Percentiles rank a stretch among this genome's conserved stretches.
These are phyloP conservation scores for Aptenodytes patagonicus DNA, from an alignment of 2,113 vertebrate species.

Conservation along the genomic window DNA sequence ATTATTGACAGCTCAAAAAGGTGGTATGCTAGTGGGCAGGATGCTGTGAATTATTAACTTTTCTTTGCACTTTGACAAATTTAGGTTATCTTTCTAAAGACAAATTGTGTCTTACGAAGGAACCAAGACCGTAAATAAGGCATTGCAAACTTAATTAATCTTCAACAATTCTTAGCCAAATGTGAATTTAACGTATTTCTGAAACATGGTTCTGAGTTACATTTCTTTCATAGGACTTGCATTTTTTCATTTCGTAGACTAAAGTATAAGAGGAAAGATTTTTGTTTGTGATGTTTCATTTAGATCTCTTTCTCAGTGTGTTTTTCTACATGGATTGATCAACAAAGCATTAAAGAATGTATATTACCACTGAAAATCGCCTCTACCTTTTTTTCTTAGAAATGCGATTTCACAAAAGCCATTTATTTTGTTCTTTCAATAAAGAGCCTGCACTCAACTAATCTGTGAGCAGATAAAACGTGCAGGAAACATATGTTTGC, in stretches of 20 bases:
- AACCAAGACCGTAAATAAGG: slow-evolving; percentile 1
- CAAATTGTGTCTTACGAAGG: neutral
- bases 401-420: neutral
- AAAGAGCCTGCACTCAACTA: neutral
- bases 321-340: neutral
- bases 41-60: slow-evolving; percentile 37
- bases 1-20: slow-evolving; percentile 42
- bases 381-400: neutral
- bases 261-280: neutral
- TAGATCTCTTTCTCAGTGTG: neutral
- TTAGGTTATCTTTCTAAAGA: slow-evolving; percentile 25
- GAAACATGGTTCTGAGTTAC: neutral
- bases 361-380: neutral
- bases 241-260: neutral
- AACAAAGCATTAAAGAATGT: neutral
- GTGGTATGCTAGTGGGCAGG: neutral
- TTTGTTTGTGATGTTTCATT: neutral
- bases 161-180: neutral
- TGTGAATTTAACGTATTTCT: neutral
- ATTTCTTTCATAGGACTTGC: neutral
- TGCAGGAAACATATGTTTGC: slow-evolving; percentile 19
- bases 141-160: neutral
- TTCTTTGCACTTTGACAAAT: slow-evolving; percentile 41
- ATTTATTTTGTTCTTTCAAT: slow-evolving; percentile 8
- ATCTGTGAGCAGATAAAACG: neutral